A percentile compares a stretch with the other conserved stretches of the same genome.
phyloP scores from a whole-genome alignment of 2,888 invertebrate genomes.

The Pyrrhia umbra region DNA sequence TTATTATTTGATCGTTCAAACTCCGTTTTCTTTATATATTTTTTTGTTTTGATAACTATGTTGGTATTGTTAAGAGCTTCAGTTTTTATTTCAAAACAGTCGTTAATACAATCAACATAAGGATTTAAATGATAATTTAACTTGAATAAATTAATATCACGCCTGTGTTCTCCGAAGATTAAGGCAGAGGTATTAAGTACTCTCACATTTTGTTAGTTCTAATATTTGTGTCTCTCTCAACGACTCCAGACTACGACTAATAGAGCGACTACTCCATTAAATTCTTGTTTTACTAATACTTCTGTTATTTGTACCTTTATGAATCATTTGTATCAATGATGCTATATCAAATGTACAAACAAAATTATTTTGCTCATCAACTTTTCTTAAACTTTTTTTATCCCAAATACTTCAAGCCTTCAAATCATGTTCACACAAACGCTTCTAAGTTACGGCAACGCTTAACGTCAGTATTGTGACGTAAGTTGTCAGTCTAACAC shows the following conservation, averaged over 20 bases:
- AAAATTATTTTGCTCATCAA: background rate
- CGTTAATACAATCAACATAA: too few relatives aligned
- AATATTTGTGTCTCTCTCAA: too few relatives aligned
- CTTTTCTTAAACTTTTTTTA: conserved; percentile 21
- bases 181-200: too few relatives aligned
- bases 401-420: conserved; percentile 39
- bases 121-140: background rate
- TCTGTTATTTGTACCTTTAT: background rate
- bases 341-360: background rate
- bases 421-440: conserved; percentile 37
- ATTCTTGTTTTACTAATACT: background rate
- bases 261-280: too few relatives aligned
- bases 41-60: background rate
- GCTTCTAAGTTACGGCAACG: conserved; percentile 55
- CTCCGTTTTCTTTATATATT: background rate
- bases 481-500: conserved; percentile 49
- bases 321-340: background rate
- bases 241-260: too few relatives aligned
- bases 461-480: conserved; percentile 62
- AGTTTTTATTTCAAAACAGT: too few relatives aligned
- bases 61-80: background rate
- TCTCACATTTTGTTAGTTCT: background rate
- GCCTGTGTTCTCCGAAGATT: too few relatives aligned
- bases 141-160: too few relatives aligned
- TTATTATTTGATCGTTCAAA: background rate